phyloP scores from a whole-genome alignment of 2,888 invertebrate genomes.

The Teinopalpus imperialis region DNA sequence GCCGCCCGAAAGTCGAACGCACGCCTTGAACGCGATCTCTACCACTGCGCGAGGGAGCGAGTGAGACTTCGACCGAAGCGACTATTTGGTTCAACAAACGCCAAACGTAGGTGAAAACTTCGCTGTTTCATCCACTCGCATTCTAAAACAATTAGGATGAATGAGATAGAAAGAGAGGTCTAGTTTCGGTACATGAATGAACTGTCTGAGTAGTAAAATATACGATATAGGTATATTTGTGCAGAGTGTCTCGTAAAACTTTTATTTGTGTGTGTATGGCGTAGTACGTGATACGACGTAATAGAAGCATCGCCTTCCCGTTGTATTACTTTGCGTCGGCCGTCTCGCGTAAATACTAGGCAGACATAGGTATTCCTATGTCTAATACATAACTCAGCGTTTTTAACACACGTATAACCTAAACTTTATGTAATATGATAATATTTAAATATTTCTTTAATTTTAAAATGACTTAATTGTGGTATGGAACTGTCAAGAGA shows the following conservation, averaged over 20 bases:
- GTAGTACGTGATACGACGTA: constrained; percentile 60
- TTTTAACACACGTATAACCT: constrained; percentile 3
- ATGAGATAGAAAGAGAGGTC: constrained; percentile 73
- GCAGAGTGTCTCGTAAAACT: constrained; percentile 63
- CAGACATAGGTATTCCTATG: constrained; percentile 34
- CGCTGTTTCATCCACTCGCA: constrained; percentile 56
- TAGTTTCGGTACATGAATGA: constrained; percentile 79
- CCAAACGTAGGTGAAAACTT: constrained; percentile 59
- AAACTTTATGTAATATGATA: constrained; percentile 3
- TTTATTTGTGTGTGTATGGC: constrained; percentile 58
- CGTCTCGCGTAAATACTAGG: constrained; percentile 64
- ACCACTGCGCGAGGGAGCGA: constrained; percentile 76
- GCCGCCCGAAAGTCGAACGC: constrained; percentile 68
- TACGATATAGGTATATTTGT: constrained; percentile 42
- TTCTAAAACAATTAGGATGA: constrained; percentile 46
- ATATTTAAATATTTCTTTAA: not conserved
- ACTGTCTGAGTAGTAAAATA: constrained; percentile 61
- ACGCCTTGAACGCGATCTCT: constrained; percentile 63
- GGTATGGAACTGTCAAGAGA: too few relatives aligned
- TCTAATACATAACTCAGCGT: constrained; percentile 17
- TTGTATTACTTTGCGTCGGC: too few relatives aligned
- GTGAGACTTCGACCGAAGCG: constrained; percentile 67
- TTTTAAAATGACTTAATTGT: too few relatives aligned
- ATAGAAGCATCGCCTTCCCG: constrained; percentile 48
- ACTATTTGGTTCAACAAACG: constrained; percentile 76